A percentile compares a stretch with the other conserved stretches of the same genome.
These are phyloP conservation scores for Melinopterus prodromus DNA, from an alignment of 2,888 invertebrate genomes.

Conservation along the genomic window DNA sequence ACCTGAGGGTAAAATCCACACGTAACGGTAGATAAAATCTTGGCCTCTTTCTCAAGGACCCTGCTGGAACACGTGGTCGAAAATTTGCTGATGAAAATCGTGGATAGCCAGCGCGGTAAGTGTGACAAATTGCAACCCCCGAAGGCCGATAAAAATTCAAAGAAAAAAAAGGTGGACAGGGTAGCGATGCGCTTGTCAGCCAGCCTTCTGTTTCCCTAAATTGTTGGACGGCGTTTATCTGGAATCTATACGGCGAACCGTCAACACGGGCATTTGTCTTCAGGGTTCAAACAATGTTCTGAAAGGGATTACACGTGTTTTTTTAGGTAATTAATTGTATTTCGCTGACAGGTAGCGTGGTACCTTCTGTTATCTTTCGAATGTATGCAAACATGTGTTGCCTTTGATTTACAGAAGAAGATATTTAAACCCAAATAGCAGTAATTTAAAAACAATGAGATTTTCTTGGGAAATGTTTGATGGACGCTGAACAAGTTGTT, in stretches of 20 bases:
- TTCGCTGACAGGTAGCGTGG: not conserved
- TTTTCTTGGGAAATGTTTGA: no score
- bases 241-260: constrained; percentile 8
- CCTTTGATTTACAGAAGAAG: not conserved
- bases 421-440: not conserved
- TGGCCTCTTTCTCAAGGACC: constrained; percentile 17
- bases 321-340: constrained; percentile 11
- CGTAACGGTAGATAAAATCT: constrained; percentile 28
- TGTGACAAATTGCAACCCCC: constrained; percentile 45
- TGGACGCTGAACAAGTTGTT: no score
- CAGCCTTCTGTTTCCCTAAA: constrained; percentile 8
- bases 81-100: constrained; percentile 32
- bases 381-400: constrained; percentile 4
- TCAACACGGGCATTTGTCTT: constrained; percentile 4
- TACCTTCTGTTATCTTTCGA: not conserved
- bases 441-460: no score
- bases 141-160: constrained; percentile 24
- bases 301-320: constrained; percentile 16
- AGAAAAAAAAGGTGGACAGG: constrained; percentile 15
- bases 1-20: constrained; percentile 22
- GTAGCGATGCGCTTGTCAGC: not conserved
- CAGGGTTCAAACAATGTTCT: not conserved
- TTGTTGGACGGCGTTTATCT: constrained; percentile 11
- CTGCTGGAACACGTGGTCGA: constrained; percentile 32
- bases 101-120: constrained; percentile 33